Percentiles rank a stretch among this genome's conserved stretches.
phyloP scores from a whole-genome alignment of 2,888 invertebrate species.

The Stenodema calcarata region DNA sequence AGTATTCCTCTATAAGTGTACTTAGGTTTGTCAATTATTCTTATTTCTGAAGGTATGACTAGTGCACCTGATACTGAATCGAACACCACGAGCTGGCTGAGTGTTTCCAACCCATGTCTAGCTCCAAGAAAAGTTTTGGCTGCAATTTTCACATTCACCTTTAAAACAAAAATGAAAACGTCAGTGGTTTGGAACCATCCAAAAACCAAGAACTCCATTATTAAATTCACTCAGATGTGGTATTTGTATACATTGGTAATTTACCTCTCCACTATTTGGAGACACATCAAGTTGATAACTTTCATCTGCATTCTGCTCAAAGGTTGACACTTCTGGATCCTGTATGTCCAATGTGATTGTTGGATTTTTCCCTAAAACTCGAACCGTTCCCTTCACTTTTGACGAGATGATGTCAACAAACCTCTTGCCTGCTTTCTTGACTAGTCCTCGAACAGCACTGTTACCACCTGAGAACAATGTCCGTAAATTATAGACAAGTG shows the following conservation, averaged over 20 bases:
- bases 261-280: slow-evolving; percentile 62
- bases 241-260: not conserved
- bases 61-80: slow-evolving; percentile 70
- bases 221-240: not conserved
- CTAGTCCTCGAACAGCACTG: slow-evolving; percentile 1
- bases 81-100: slow-evolving; percentile 74
- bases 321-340: slow-evolving; percentile 48
- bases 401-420: slow-evolving; percentile 30
- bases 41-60: slow-evolving; percentile 69
- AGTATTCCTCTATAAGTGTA: slow-evolving; percentile 89
- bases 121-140: slow-evolving; percentile 73
- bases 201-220: not conserved
- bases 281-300: slow-evolving; percentile 72
- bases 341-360: slow-evolving; percentile 47
- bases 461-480: slow-evolving; percentile 29
- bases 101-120: slow-evolving; percentile 77
- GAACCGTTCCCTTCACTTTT: not conserved
- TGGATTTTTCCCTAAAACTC: slow-evolving; percentile 39
- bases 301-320: slow-evolving; percentile 73
- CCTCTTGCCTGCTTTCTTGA: slow-evolving; percentile 34
- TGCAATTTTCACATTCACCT: slow-evolving; percentile 66
- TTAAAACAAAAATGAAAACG: not conserved
- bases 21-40: slow-evolving; percentile 77
- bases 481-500: too few species aligned
- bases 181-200: not conserved